Base-by-base conservation (phyloP, 2,888 invertebrate genomes). In the Choreutis nemorana region DNA sequence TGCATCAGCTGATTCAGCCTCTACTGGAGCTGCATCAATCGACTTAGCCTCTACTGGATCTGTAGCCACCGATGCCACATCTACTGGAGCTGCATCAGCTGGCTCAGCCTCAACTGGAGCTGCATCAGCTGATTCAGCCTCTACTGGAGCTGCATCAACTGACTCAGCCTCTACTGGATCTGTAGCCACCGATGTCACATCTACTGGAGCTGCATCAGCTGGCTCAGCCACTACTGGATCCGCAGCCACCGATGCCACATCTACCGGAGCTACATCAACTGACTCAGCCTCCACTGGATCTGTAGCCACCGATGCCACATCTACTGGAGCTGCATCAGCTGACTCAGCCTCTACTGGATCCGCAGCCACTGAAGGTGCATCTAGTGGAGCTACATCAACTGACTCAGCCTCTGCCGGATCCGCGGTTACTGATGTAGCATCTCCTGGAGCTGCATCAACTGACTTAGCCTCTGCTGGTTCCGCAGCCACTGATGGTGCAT, bases 351-450 rank as follows among this genome's bases (percentile, higher is more conserved):
- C 16, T 27, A 18, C n/a, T 13, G 27, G 13, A 3, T 5, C 30
- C n/a, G 23, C 26, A 9, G 31, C 13, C 8, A 4, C 29, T 23
- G 26, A n/a, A n/a, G n/a, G n/a, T n/a, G n/a, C n/a, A n/a, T n/a
- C 14, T 2, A 12, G 9, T 28, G 14, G 27, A 16, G 14, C 36
- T 22, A 13, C 35, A 6, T 7, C n/a, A n/a, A n/a, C n/a, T n/a
- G n/a, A n/a, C n/a, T n/a, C n/a, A n/a, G 22, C 9, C 22, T 22
- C 36, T 28, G 40, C 29, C 10, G 20, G 26, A n/a, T 14, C 34
- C 18, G 25, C 12, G 21, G 15, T 23, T 23, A 10, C 26, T 7
- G 14, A 37, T 29, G 34, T 13, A 7, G 7, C 34, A 3, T 2
- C 30, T 15, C 26, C 28, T 11, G 9, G 31, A 9, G 35, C 14